These are phyloP conservation scores for Molorchus minor DNA, from an alignment of 2,888 invertebrate species.

Conservation along the genomic window DNA sequence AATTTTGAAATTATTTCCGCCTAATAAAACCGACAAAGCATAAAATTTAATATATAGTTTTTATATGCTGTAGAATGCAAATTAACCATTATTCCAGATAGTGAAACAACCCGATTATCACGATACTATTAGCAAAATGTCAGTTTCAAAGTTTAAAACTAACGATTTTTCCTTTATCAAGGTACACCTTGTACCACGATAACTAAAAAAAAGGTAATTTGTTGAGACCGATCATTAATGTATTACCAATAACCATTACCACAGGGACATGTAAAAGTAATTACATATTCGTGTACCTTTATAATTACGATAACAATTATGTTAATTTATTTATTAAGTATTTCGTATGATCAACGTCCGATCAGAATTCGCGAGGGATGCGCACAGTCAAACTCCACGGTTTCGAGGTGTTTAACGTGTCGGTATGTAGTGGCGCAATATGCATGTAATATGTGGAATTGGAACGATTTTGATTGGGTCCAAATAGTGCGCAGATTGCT, in stretches of 20 bases:
- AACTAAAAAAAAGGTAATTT: slow-evolving; percentile 34
- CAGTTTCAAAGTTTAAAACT: slow-evolving; percentile 35
- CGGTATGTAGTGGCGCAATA: slow-evolving; percentile 1
- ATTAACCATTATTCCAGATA: neutral
- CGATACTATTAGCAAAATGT: slow-evolving; percentile 17
- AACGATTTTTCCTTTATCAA: too few species aligned
- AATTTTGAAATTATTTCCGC: too few species aligned
- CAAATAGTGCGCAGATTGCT: slow-evolving; percentile 17
- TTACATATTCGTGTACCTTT: slow-evolving; percentile 42
- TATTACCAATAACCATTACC: slow-evolving; percentile 35
- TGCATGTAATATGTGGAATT: slow-evolving; percentile 21
- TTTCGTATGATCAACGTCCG: slow-evolving; percentile 14
- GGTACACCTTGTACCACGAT: slow-evolving; percentile 19
- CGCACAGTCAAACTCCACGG: neutral
- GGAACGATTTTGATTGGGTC: slow-evolving; percentile 15
- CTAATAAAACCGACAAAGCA: neutral
- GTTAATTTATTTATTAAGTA: slow-evolving; percentile 28
- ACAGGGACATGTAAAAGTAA: slow-evolving; percentile 42
- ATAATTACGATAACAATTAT: slow-evolving; percentile 34
- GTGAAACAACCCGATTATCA: slow-evolving; percentile 3
- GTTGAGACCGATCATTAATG: slow-evolving; percentile 35
- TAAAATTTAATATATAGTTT: neutral
- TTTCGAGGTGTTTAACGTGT: neutral
- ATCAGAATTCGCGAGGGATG: slow-evolving; percentile 1
- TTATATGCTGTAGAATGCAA: neutral